Base-by-base conservation (phyloP, 2,113 vertebrate genomes). In the Spea multiplicata region DNA sequence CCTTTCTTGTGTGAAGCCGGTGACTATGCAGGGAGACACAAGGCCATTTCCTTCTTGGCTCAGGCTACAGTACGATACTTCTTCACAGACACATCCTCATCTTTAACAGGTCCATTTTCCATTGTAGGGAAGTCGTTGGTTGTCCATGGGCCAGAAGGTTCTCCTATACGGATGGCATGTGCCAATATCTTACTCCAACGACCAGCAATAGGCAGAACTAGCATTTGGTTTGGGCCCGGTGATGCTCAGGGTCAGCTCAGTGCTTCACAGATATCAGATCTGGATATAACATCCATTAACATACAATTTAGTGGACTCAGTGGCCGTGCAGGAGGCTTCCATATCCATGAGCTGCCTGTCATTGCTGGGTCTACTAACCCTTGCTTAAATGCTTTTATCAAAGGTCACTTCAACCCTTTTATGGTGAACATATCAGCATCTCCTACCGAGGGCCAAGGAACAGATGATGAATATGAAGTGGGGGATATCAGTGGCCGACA, bases 401-500 rank as follows among this genome's bases (percentile, higher is more conserved):
- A 82, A 71, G 93, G 91, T 4, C 91, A 92, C 85, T 94, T 87
- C 76, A 94, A 94, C 85, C 93, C 93, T 0, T 76, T 93, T 47
- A 13, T 14, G 2, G 80, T 87, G 13, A 88, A 92, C 6, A 0
- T 10, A 46, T 80, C 91, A 5, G 4, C 47, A 1, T 91, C 87
- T 53, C 93, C 92, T 0, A 0, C 50, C 5, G 86, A 91, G 9
- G 89, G 87, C 44, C 68, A 6, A 2, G 93, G 93, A 44, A 92
- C 91, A 2, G 85, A 87, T 30, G 93, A 94, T 78, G 87, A 94
- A 71, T 94, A 94, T 79, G 91, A 93, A 76, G 67, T 91, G 30
- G 93, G 93, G 3, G 93, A 94, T 75, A 84, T 94, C 55, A 89
- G 91, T 62, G 93, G 93, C 8, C 93, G 94, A 83, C 92, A 88